These are phyloP conservation scores for Oscheius onirici DNA, from an alignment of 2,888 invertebrate species.

Conservation along the genomic window DNA sequence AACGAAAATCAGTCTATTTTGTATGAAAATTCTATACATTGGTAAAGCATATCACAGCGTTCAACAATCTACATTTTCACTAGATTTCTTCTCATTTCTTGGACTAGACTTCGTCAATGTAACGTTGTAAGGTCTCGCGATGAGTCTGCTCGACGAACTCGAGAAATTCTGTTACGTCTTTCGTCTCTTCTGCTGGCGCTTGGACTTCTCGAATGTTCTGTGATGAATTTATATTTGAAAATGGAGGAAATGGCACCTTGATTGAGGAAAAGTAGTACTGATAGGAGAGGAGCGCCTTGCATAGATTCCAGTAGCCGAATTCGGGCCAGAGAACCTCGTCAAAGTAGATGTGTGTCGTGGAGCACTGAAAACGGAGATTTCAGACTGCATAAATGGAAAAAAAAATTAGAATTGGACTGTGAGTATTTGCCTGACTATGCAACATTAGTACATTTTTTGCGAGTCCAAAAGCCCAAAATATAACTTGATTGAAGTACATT, in stretches of 20 bases:
- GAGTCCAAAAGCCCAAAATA: too few relatives aligned
- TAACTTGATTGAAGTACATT: too few relatives aligned
- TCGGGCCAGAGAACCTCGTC: constrained; percentile 94
- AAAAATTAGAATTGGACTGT: too few relatives aligned
- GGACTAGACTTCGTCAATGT: neutral
- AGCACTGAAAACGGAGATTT: constrained; percentile 79
- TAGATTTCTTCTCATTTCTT: neutral
- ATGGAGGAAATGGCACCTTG: constrained; percentile 1
- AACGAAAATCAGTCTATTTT: constrained; percentile 3
- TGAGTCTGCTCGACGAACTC: constrained; percentile 14
- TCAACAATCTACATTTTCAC: constrained; percentile 9
- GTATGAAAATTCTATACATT: neutral
- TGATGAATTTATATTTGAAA: neutral
- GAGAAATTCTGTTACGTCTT: constrained; percentile 2
- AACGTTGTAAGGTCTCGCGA: neutral
- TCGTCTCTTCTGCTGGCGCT: neutral
- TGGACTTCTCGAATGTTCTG: constrained; percentile 14
- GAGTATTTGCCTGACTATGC: too few relatives aligned
- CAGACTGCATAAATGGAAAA: too few relatives aligned
- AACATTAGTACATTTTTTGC: too few relatives aligned
- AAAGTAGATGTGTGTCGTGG: constrained; percentile 85
- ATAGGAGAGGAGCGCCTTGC: constrained; percentile 86
- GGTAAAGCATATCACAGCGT: constrained; percentile 18
- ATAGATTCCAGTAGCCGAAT: constrained; percentile 89
- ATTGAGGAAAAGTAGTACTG: constrained; percentile 75